These are phyloP conservation scores for Myotis lucifugus DNA, from an alignment of 2,113 vertebrate species.

Conservation along the genomic window DNA sequence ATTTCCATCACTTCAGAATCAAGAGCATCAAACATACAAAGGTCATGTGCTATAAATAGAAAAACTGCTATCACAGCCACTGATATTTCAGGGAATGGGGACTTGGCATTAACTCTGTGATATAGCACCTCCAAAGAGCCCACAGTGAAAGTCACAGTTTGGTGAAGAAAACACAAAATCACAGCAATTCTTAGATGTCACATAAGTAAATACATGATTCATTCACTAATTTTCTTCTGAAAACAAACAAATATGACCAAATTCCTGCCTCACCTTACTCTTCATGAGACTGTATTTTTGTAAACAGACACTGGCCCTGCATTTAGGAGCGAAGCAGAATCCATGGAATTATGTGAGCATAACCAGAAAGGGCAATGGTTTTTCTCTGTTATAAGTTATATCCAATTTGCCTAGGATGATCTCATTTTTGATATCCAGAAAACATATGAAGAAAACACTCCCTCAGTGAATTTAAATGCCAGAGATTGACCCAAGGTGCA, in stretches of 20 bases:
- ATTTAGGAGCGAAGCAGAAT: not conserved
- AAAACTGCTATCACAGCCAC: not conserved
- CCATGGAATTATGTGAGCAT: not conserved
- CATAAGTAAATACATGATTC: not conserved
- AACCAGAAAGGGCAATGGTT: not conserved
- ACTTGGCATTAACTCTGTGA: not conserved
- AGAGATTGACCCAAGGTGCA: not conserved
- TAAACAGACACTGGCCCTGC: not conserved
- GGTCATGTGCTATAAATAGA: not conserved
- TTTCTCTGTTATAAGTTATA: slow-evolving; percentile 13
- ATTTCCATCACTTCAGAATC: not conserved
- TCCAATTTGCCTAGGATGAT: not conserved
- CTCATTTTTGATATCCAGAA: slow-evolving; percentile 1
- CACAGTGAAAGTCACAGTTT: not conserved
- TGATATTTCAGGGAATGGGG: not conserved
- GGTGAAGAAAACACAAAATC: slow-evolving; percentile 17
- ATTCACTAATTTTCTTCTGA: not conserved
- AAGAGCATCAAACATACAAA: not conserved
- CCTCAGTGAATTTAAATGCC: not conserved
- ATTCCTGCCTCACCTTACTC: not conserved
- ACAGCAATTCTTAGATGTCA: not conserved
- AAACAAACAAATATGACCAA: not conserved
- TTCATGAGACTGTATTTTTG: not conserved
- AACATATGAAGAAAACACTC: not conserved
- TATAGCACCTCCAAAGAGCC: not conserved